Conservation (phyloP, 1,140 invertebrate genomes). For the Teleogryllus occipitalis region DNA sequence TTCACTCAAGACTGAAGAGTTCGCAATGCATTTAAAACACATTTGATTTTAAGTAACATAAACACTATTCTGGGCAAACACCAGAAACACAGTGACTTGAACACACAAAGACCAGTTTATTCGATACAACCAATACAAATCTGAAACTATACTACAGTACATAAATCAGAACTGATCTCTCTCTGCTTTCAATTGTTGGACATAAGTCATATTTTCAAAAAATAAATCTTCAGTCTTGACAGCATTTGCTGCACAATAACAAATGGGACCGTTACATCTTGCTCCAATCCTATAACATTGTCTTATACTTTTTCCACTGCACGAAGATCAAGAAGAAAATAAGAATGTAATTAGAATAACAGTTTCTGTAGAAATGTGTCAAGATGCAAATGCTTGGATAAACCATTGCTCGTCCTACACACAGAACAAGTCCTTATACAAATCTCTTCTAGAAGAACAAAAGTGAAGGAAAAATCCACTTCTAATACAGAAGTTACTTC, state of each 20-base stretch:
- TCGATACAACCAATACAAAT: neutral
- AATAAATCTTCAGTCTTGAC: slow-evolving; percentile 8
- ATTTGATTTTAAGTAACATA: neutral
- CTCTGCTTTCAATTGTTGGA: neutral
- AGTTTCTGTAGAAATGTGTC: slow-evolving; percentile 10
- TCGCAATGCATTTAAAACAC: neutral
- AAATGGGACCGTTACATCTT: neutral
- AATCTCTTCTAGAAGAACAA: slow-evolving; percentile 12
- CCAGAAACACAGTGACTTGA: neutral
- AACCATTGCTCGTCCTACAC: slow-evolving; percentile 12
- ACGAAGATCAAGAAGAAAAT: neutral
- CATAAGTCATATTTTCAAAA: neutral
- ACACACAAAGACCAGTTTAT: neutral
- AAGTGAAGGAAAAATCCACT: slow-evolving; percentile 18
- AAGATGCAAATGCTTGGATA: slow-evolving; percentile 14
- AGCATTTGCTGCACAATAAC: neutral
- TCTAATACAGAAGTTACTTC: slow-evolving; percentile 19
- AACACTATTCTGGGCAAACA: neutral
- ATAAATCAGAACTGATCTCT: neutral
- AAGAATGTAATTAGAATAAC: slow-evolving; percentile 7
- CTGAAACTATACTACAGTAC: neutral
- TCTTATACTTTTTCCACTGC: neutral
- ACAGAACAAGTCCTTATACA: slow-evolving; percentile 14
- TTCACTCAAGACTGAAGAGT: neutral
- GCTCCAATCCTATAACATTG: neutral